These are phyloP conservation scores for Dipodomys merriami DNA, from an alignment of 2,113 vertebrate species.

Conservation along the genomic window DNA sequence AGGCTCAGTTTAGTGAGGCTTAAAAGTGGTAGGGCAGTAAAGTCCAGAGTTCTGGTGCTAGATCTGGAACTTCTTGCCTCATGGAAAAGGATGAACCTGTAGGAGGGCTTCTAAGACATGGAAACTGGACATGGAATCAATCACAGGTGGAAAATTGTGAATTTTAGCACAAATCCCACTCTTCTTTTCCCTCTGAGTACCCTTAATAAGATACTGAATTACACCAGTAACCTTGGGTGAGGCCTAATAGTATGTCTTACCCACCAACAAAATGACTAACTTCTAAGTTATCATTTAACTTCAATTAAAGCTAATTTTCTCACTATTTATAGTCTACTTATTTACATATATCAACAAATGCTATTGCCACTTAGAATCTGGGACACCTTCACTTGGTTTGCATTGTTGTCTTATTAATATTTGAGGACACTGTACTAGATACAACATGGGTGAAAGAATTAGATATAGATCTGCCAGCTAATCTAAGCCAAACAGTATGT, in stretches of 20 bases:
- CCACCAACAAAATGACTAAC: constrained; percentile 61
- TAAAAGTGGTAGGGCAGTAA: background rate
- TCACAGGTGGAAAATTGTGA: background rate
- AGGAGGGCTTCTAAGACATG: background rate
- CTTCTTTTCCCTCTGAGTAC: background rate
- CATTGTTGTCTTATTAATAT: constrained; percentile 15
- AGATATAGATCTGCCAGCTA: background rate
- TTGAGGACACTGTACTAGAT: background rate
- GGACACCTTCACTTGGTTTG: constrained; percentile 35
- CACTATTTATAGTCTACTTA: constrained; percentile 61
- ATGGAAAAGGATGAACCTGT: fast-evolving
- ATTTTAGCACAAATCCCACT: background rate
- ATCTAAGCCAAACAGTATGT: constrained; percentile 10
- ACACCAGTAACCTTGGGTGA: constrained; percentile 47
- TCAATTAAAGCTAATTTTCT: constrained; percentile 70
- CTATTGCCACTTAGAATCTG: constrained; percentile 55
- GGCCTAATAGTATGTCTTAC: constrained; percentile 51
- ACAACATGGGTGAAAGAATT: constrained; percentile 1
- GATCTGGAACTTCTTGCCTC: background rate
- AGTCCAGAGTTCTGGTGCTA: background rate
- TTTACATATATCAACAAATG: constrained; percentile 56
- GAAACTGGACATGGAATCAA: background rate
- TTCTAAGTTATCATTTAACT: constrained; percentile 71
- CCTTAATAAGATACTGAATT: background rate
- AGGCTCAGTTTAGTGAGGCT: background rate